Evolutionary conservation across 2,888 invertebrate species (phyloP).

Genomic region (Frankliniella intonsa): DNA sequence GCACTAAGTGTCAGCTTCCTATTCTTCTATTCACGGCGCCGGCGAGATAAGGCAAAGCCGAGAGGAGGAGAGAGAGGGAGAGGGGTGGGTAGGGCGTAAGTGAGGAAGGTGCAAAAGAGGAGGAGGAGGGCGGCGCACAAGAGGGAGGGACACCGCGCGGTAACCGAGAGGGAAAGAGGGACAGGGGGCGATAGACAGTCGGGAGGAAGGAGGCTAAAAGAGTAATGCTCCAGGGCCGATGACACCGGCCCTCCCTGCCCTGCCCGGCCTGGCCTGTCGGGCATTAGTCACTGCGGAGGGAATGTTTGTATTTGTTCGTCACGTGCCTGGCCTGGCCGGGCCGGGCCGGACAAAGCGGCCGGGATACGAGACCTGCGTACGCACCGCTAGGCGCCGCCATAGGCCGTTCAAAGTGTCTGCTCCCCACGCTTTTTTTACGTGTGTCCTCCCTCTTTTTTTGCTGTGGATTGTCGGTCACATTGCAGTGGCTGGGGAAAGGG

Average conservation of each 20-base stretch:
- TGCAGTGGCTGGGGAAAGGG: no score
- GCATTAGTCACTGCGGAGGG: constrained; percentile 6
- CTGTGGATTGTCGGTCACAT: no score
- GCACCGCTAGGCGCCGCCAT: not conserved
- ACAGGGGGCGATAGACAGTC: no score
- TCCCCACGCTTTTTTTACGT: no score
- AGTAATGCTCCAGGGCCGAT: not conserved
- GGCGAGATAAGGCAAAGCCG: constrained; percentile 19
- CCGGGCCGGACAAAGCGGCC: not conserved
- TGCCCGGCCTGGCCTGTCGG: not conserved
- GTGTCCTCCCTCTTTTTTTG: no score
- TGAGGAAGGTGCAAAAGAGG: not conserved
- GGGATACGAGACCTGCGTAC: not conserved
- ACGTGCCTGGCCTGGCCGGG: not conserved
- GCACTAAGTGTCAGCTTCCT: constrained; percentile 26
- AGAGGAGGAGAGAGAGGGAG: not conserved
- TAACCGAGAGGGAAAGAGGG: not conserved
- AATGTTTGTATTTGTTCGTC: constrained; percentile 12
- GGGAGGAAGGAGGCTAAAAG: no score
- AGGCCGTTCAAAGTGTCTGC: no score
- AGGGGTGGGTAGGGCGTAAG: not conserved
- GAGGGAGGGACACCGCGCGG: not conserved
- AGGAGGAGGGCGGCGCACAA: not conserved
- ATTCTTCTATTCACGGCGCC: constrained; percentile 20
- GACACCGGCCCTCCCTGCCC: not conserved